Evolutionary conservation across 2,113 vertebrate genomes (phyloP).

Genomic region (Chaetodon auriga): DNA sequence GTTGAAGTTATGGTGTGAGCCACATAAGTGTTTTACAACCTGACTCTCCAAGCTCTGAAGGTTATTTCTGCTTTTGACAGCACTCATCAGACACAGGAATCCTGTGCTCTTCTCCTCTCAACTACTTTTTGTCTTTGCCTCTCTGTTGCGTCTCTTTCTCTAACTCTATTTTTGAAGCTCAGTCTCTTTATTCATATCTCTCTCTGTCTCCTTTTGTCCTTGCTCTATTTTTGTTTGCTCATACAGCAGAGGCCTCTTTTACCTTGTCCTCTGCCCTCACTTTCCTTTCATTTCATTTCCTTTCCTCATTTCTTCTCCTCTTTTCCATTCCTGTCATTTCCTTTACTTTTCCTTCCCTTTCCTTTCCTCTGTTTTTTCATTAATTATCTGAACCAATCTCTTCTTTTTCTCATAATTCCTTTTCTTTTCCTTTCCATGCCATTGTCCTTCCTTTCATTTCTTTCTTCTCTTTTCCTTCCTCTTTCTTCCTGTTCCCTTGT

Average conservation of each 20-base stretch:
- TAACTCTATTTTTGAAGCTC: background rate
- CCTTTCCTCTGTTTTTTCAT: background rate
- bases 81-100: background rate
- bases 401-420: background rate
- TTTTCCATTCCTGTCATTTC: background rate
- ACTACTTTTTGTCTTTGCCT: background rate
- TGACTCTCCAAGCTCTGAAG: background rate
- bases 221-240: constrained; percentile 14
- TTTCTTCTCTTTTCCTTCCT: background rate
- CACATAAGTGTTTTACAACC: background rate
- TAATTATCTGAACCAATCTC: background rate
- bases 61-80: constrained; percentile 27
- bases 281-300: background rate
- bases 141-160: background rate
- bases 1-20: background rate
- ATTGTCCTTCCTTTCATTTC: background rate
- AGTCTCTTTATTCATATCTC: background rate
- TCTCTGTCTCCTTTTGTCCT: background rate
- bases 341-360: fast-evolving
- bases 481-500: background rate
- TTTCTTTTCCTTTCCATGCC: background rate
- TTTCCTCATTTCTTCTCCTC: background rate
- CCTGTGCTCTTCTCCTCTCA: background rate
- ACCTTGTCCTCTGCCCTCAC: constrained; percentile 2
- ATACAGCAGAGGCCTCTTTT: background rate